A percentile compares a stretch with the other conserved stretches of the same genome.
These are phyloP conservation scores for Chauna torquata DNA, from an alignment of 2,113 vertebrate species.

Conservation along the genomic window DNA sequence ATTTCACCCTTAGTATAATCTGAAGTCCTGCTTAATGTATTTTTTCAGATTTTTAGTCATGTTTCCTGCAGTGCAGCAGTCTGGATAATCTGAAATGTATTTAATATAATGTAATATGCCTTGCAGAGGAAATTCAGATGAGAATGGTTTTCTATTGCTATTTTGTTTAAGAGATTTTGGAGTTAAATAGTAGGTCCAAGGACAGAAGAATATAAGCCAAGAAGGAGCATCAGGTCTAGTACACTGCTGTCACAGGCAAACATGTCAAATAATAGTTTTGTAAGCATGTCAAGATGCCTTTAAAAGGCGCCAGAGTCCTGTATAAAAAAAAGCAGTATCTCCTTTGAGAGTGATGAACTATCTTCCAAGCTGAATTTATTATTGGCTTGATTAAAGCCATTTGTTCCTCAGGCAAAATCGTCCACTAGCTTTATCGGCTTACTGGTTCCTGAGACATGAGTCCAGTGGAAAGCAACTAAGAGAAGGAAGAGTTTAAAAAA, in stretches of 20 bases:
- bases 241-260: background rate
- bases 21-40: slow-evolving; percentile 9
- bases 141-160: background rate
- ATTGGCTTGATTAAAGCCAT: background rate
- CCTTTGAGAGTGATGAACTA: background rate
- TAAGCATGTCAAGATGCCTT: background rate
- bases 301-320: background rate
- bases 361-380: background rate
- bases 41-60: background rate
- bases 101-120: background rate
- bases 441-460: background rate
- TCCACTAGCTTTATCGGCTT: background rate
- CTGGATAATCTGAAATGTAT: background rate
- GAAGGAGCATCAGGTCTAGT: background rate
- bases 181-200: background rate
- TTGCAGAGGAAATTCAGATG: background rate
- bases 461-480: background rate
- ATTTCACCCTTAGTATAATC: background rate
- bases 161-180: background rate
- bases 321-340: background rate
- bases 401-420: background rate
- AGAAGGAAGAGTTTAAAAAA: background rate
- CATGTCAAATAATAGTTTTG: background rate
- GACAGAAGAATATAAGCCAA: background rate
- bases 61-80: background rate